These are phyloP conservation scores for Arvicanthis niloticus DNA, from an alignment of 2,113 vertebrate genomes.

Conservation along the genomic window DNA sequence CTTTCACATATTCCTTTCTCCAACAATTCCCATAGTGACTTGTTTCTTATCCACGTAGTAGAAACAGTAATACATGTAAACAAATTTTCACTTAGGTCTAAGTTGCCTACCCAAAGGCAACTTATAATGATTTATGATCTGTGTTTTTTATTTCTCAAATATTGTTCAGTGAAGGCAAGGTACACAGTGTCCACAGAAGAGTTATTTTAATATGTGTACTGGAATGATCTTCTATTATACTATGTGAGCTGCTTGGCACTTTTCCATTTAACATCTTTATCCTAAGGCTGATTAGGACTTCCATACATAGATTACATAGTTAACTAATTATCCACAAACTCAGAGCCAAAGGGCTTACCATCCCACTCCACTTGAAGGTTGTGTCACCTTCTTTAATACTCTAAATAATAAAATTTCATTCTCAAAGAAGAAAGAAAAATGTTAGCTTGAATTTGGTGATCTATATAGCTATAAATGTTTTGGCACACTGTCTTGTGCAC, in stretches of 20 bases:
- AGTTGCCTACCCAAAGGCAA: neutral
- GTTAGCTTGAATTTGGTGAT: neutral
- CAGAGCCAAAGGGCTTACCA: neutral
- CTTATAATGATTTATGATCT: constrained; percentile 15
- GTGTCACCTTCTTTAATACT: neutral
- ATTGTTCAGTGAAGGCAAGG: neutral
- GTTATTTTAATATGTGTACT: neutral
- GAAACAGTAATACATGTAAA: neutral
- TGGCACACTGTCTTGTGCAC: too few relatives aligned
- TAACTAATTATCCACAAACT: neutral
- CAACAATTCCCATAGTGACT: neutral
- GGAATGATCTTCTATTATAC: neutral
- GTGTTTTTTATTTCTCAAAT: constrained; percentile 51
- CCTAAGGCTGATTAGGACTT: neutral
- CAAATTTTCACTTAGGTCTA: neutral
- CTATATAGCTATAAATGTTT: neutral
- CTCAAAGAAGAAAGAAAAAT: neutral
- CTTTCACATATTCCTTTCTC: neutral
- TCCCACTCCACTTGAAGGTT: neutral
- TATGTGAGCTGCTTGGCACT: neutral
- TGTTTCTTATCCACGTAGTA: neutral
- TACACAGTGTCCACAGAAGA: neutral
- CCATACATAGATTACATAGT: neutral
- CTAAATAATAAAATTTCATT: neutral
- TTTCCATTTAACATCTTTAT: neutral